Evolutionary conservation across 2,113 vertebrate species (phyloP), one percentile per base, ranked within the genome.

Genomic region (Piaya cayana): DNA sequence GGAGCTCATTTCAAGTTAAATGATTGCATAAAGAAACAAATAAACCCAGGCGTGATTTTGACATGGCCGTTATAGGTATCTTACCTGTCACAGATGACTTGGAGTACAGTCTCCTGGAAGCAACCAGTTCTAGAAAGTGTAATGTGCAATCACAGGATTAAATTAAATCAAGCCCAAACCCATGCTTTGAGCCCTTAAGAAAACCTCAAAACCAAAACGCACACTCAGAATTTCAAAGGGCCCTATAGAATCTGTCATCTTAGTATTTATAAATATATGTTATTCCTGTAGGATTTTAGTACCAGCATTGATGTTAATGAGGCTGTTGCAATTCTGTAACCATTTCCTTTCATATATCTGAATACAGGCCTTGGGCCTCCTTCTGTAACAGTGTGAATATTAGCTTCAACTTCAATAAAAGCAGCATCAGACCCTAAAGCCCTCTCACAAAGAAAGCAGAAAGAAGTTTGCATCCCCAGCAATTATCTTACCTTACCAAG

Each of bases 41-140:
- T 91, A 92, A 86, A 93, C 81, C 91, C 94, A 88, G 81, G 85
- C 95, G 96, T 39, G 0, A 89, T 74, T 90, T 80, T 96, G 78
- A 95, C 87, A 60, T 72, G 70, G 65, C 84, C 4, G 0, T 91
- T 89, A 69, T 36, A 94, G 53, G 64, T 88, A 86, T 62, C 97
- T 98, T 96, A 99, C 99, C 98, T 98, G 98, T 98, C 98, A 98
- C 98, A 99, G 86, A 98, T 91, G 18, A 96, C 97, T 95, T 63
- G 84, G 75, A 99, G 98, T 64, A 96, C 98, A 98, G 97, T 86
- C 98, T 96, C 22, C 96, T 97, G 74, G 96, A 95, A 80, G 92
- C 89, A 82, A 98, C 98, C 96, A 94, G 97, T 75, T 98, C 99
- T 99, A 96, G 42, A 91, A 96, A 93, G 68, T 83, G 42, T 78